phyloP scores from a whole-genome alignment of 2,113 vertebrate species.

The Seriola dumerili region DNA sequence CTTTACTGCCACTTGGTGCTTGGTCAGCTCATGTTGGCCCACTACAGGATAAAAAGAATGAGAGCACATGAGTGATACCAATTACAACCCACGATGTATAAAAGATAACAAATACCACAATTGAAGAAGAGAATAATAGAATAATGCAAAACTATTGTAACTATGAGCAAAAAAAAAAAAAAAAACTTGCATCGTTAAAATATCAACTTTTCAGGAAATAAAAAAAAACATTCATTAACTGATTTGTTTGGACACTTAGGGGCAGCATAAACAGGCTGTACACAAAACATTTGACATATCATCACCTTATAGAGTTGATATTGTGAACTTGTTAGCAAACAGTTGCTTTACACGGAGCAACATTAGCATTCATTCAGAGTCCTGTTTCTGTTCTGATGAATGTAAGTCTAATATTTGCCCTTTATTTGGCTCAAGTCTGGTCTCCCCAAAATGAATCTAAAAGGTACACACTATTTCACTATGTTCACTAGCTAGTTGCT shows the following conservation, averaged over 20 bases:
- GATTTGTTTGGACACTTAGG: not conserved
- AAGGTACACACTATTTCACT: not conserved
- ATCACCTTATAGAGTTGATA: not conserved
- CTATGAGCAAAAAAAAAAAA: not conserved
- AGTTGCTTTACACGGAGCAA: not conserved
- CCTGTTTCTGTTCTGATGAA: not conserved
- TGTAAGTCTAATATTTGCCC: not conserved
- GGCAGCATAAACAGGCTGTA: not conserved
- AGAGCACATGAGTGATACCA: not conserved
- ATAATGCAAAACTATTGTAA: not conserved
- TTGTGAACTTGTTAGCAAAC: not conserved
- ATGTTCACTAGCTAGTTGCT: not conserved
- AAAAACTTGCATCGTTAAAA: not conserved
- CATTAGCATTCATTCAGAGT: not conserved
- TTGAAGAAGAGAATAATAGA: not conserved
- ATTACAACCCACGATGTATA: not conserved
- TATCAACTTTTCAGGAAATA: not conserved
- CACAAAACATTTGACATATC: not conserved
- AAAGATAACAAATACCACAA: not conserved
- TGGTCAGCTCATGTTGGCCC: constrained; percentile 97
- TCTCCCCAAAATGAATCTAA: too few species aligned
- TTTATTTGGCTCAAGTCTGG: not conserved
- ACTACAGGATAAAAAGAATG: constrained; percentile 80
- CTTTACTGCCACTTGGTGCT: constrained; percentile 98
- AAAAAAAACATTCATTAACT: not conserved